phyloP scores from a whole-genome alignment of 2,113 vertebrate species.

The Clarias macrocephalus region DNA sequence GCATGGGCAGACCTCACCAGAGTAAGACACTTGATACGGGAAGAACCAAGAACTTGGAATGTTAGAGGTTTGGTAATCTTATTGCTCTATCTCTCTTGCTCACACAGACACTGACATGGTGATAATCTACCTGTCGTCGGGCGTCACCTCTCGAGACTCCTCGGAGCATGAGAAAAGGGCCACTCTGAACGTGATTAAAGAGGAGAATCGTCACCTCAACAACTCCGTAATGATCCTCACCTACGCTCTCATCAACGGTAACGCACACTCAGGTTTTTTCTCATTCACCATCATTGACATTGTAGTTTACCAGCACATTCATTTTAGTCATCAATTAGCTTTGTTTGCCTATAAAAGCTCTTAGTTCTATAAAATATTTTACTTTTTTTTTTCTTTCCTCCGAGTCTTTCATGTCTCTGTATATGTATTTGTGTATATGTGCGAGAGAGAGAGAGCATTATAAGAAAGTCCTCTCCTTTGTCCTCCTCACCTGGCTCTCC shows the following conservation, averaged over 20 bases:
- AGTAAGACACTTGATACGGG: conserved; percentile 73
- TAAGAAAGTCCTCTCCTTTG: conserved; percentile 55
- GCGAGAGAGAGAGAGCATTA: conserved; percentile 10
- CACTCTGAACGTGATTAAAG: conserved; percentile 89
- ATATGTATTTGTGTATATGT: conserved; percentile 1
- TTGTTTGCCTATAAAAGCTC: not conserved
- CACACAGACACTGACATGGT: conserved; percentile 88
- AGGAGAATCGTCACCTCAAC: conserved; percentile 94
- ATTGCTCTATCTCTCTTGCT: not conserved
- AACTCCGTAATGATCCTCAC: conserved; percentile 99
- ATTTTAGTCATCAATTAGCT: not conserved
- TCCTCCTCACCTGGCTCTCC: conserved; percentile 62
- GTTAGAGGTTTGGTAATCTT: not conserved
- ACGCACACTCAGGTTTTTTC: not conserved
- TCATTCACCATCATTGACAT: not conserved
- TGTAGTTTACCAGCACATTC: not conserved
- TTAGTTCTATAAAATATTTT: not conserved
- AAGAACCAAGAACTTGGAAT: not conserved
- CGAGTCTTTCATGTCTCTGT: conserved; percentile 1
- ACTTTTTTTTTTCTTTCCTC: not conserved
- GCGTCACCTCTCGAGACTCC: conserved; percentile 87
- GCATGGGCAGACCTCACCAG: conserved; percentile 78
- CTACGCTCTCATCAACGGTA: conserved; percentile 97
- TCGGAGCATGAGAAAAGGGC: conserved; percentile 91
- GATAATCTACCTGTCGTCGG: conserved; percentile 94